Evolutionary conservation across 2,888 invertebrate genomes (phyloP).

Genomic region (Dryadula phaetusa): DNA sequence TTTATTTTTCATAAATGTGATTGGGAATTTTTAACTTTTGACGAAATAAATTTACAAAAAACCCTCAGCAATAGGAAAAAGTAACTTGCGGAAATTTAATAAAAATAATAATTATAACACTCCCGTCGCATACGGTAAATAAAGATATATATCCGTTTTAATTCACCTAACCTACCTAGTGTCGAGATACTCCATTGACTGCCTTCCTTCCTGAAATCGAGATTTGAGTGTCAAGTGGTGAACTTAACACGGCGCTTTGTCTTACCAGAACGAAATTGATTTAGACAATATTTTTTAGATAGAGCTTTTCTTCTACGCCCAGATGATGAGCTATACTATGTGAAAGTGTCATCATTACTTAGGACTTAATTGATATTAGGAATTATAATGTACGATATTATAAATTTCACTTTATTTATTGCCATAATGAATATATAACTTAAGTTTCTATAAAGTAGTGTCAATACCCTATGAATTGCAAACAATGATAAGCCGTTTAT

Average conservation of each 20-base stretch:
- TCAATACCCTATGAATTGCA: conserved; percentile 3
- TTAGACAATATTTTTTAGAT: neutral
- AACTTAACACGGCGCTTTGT: too few species aligned
- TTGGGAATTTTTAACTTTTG: neutral
- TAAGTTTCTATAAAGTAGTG: neutral
- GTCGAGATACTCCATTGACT: too few species aligned
- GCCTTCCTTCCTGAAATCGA: too few species aligned
- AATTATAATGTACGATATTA: neutral
- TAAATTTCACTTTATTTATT: neutral
- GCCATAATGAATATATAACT: neutral
- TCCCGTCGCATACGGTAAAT: too few species aligned
- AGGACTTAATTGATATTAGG: neutral
- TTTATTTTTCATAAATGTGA: conserved; percentile 6
- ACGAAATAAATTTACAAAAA: neutral
- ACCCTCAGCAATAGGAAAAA: neutral
- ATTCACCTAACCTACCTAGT: too few species aligned
- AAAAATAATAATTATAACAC: too few species aligned
- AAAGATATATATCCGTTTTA: too few species aligned
- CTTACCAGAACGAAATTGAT: too few species aligned
- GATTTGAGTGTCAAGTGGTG: too few species aligned
- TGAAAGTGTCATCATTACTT: conserved; percentile 14
- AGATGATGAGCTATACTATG: neutral
- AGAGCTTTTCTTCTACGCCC: neutral
- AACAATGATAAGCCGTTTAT: conserved; percentile 10
- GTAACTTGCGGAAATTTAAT: too few species aligned